Percentiles rank a stretch among this genome's conserved stretches.
These are phyloP conservation scores for Chionomys nivalis DNA, from an alignment of 2,113 vertebrate species.

Conservation along the genomic window DNA sequence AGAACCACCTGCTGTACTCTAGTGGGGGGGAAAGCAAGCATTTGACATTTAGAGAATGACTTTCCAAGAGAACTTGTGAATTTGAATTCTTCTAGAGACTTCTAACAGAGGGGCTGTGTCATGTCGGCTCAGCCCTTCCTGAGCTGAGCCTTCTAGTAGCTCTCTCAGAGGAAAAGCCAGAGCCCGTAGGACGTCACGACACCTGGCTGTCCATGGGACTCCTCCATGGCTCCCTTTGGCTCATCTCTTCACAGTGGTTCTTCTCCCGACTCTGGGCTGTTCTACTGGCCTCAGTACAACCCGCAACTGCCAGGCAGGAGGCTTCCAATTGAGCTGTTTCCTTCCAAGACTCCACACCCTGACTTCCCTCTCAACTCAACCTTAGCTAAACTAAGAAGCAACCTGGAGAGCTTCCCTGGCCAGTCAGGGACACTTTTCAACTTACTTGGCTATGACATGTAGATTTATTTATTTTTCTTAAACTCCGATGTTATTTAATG, in stretches of 20 bases:
- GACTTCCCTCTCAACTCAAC: rapidly evolving
- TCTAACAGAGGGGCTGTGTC: not conserved
- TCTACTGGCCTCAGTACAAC: no score
- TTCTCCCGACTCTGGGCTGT: not conserved
- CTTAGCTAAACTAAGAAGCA: not conserved
- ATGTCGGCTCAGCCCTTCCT: not conserved
- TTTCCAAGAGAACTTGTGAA: not conserved
- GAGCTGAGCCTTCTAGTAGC: not conserved
- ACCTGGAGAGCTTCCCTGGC: not conserved
- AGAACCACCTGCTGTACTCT: not conserved
- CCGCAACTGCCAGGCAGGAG: no score
- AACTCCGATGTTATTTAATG: no score
- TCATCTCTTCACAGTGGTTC: not conserved
- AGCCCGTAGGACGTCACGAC: rapidly evolving
- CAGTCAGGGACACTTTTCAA: not conserved
- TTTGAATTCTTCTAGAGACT: constrained; percentile 8
- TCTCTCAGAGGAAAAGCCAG: not conserved
- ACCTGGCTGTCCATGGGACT: not conserved
- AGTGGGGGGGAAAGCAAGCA: not conserved
- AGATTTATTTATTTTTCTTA: not conserved
- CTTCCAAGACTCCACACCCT: not conserved
- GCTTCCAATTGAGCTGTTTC: not conserved
- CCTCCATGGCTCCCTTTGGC: not conserved
- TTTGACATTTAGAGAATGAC: not conserved
- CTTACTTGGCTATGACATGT: not conserved